A percentile compares a stretch with the other conserved stretches of the same genome.
These are phyloP conservation scores for Redunca redunca DNA, from an alignment of 2,113 vertebrate genomes.

Conservation along the genomic window DNA sequence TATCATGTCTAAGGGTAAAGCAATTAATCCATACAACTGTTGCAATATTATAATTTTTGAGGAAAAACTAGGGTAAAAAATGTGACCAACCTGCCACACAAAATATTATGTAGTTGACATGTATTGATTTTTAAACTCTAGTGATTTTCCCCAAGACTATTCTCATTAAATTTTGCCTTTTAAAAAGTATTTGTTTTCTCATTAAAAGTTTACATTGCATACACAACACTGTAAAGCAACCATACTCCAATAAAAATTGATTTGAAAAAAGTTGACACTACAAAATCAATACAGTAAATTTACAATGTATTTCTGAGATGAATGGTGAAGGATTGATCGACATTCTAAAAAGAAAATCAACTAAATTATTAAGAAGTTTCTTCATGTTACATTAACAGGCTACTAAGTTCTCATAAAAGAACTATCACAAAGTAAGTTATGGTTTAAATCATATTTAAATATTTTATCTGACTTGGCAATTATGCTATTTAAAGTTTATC, in stretches of 20 bases:
- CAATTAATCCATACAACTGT: not conserved
- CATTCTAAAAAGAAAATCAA: conserved; percentile 20
- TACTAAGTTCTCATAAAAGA: not conserved
- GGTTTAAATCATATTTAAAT: conserved; percentile 6
- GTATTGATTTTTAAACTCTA: not conserved
- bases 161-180: not conserved
- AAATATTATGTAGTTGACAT: not conserved
- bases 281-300: conserved; percentile 1
- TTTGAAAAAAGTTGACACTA: not conserved
- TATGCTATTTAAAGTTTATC: conserved; percentile 14
- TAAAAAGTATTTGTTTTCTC: conserved; percentile 3
- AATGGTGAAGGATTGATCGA: not conserved
- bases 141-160: not conserved
- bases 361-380: not conserved
- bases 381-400: not conserved
- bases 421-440: not conserved
- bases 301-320: not conserved
- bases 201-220: not conserved
- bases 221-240: not conserved
- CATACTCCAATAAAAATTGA: not conserved
- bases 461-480: not conserved
- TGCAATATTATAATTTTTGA: not conserved
- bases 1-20: not conserved
- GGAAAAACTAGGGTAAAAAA: not conserved
- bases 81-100: not conserved